These are phyloP conservation scores for Diachasma alloeum DNA, from an alignment of 1,140 invertebrate species.

Conservation along the genomic window DNA sequence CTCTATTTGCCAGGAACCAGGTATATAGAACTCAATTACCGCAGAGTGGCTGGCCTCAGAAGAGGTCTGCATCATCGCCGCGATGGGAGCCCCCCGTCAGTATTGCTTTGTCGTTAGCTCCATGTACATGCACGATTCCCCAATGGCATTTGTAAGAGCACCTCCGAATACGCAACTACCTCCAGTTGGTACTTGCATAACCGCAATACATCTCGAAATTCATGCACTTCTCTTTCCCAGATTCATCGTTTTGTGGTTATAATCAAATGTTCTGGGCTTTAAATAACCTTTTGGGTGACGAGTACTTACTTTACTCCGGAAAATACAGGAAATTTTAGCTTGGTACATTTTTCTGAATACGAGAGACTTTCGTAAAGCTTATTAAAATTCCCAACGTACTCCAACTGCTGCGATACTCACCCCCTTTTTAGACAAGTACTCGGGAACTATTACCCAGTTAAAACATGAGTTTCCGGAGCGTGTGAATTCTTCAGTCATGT, in stretches of 20 bases:
- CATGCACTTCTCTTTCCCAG: no score
- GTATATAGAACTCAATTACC: not conserved
- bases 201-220: no score
- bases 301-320: no score
- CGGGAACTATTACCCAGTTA: not conserved
- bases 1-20: not conserved
- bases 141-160: not conserved
- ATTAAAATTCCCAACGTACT: not conserved
- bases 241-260: no score
- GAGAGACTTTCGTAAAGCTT: not conserved
- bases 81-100: not conserved
- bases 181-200: not conserved
- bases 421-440: not conserved
- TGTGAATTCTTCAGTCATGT: not conserved
- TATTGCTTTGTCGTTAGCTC: not conserved
- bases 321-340: no score
- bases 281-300: no score
- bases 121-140: not conserved
- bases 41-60: not conserved
- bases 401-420: not conserved
- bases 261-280: no score
- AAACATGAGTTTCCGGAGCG: not conserved
- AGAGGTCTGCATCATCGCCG: not conserved
- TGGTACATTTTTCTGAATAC: no score
- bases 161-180: not conserved